Evolutionary conservation across 1,140 invertebrate genomes (phyloP).

Genomic region (Branchinecta lindahli): DNA sequence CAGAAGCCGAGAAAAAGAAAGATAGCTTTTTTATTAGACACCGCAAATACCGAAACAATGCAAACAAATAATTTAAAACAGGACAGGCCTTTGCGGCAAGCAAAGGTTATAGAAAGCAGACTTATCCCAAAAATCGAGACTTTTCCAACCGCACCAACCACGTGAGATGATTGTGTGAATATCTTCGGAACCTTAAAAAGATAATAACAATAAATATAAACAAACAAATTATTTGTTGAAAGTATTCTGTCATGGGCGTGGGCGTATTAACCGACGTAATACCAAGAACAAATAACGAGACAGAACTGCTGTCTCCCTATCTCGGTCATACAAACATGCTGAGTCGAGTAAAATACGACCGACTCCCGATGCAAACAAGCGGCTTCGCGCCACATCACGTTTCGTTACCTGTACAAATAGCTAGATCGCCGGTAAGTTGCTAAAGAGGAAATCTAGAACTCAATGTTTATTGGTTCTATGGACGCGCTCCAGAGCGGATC

Average conservation of each 20-base stretch:
- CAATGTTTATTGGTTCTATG: too few species aligned
- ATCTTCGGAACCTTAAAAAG: constrained; percentile 38
- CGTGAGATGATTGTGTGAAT: constrained; percentile 50
- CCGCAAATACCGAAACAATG: too few species aligned
- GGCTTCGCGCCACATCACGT: neutral
- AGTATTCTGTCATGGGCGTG: neutral
- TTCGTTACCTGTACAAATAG: neutral
- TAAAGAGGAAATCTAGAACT: too few species aligned
- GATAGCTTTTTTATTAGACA: too few species aligned
- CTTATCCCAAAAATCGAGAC: constrained; percentile 74
- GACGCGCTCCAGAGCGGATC: too few species aligned
- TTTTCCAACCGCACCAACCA: constrained; percentile 92
- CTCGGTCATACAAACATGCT: too few species aligned
- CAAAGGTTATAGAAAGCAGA: constrained; percentile 89
- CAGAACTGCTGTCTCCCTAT: too few species aligned
- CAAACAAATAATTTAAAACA: neutral
- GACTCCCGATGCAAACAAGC: neutral
- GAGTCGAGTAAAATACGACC: neutral
- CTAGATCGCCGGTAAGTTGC: neutral
- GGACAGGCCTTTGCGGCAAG: constrained; percentile 47
- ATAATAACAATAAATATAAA: neutral
- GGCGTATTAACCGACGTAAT: neutral
- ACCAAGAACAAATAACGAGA: too few species aligned
- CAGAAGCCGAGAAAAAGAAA: too few species aligned
- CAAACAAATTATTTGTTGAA: neutral